These are phyloP conservation scores for Acleris holmiana DNA, from an alignment of 2,888 invertebrate species.

Conservation along the genomic window DNA sequence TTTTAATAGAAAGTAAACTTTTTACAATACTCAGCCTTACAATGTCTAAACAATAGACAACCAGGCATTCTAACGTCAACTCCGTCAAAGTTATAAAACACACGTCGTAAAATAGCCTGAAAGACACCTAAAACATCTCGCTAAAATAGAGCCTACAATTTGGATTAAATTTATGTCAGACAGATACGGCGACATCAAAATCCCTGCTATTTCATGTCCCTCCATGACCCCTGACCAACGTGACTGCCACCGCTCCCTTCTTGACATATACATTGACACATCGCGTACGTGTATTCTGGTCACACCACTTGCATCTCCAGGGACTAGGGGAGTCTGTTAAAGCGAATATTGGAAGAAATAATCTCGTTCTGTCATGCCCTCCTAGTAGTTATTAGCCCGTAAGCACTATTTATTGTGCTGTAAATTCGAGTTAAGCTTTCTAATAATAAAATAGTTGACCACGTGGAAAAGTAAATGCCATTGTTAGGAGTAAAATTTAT, in stretches of 20 bases:
- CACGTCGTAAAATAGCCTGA: neutral
- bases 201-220: constrained; percentile 37
- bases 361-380: constrained; percentile 38
- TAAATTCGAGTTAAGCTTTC: constrained; percentile 34
- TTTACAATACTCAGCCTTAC: too few species aligned
- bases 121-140: constrained; percentile 25
- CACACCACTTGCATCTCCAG: constrained; percentile 36
- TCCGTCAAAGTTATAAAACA: too few species aligned
- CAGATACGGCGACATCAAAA: constrained; percentile 33
- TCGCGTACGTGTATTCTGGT: constrained; percentile 26
- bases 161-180: constrained; percentile 36
- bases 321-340: constrained; percentile 33
- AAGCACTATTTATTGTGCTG: constrained; percentile 36
- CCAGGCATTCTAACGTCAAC: too few species aligned
- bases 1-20: too few species aligned
- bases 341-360: constrained; percentile 38
- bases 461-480: constrained; percentile 27
- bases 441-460: constrained; percentile 29
- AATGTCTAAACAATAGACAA: too few species aligned
- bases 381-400: constrained; percentile 34
- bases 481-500: constrained; percentile 34
- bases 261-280: constrained; percentile 28
- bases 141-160: constrained; percentile 32
- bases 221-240: constrained; percentile 34
- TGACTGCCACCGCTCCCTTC: constrained; percentile 30